phyloP scores from a whole-genome alignment of 2,113 vertebrate species.

The Eurypyga helias region DNA sequence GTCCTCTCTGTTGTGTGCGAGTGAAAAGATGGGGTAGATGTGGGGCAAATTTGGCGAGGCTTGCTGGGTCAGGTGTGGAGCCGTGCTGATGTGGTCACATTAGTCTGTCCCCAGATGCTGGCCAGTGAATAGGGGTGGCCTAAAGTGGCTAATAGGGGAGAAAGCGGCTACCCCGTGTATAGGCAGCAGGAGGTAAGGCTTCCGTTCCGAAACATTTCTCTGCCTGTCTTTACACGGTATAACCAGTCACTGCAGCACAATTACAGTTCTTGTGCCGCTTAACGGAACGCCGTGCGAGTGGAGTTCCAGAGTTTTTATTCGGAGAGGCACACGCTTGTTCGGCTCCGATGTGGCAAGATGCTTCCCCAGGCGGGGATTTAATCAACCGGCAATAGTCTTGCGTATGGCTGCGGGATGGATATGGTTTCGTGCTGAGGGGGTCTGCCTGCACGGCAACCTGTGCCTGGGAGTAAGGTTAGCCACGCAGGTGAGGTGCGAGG shows the following conservation, averaged over 20 bases:
- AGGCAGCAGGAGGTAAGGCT: neutral
- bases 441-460: neutral
- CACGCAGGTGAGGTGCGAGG: neutral
- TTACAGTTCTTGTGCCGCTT: neutral
- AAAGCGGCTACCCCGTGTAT: neutral
- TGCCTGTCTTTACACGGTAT: neutral
- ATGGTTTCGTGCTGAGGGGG: neutral
- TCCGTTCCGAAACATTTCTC: neutral
- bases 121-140: neutral
- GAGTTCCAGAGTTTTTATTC: neutral
- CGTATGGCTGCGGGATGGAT: neutral
- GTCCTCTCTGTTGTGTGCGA: neutral
- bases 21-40: neutral
- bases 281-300: neutral
- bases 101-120: neutral
- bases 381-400: neutral
- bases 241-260: neutral
- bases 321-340: fast-evolving
- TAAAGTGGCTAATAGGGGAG: neutral
- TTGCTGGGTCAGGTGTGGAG: neutral
- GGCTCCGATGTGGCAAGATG: neutral
- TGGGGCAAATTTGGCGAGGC: neutral
- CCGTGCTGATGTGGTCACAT: neutral
- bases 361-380: neutral
- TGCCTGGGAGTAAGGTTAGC: neutral